Percentiles rank a stretch among this genome's conserved stretches.
Conservation (phyloP, 2,888 invertebrate genomes). For the Drosophila pegasa region DNA sequence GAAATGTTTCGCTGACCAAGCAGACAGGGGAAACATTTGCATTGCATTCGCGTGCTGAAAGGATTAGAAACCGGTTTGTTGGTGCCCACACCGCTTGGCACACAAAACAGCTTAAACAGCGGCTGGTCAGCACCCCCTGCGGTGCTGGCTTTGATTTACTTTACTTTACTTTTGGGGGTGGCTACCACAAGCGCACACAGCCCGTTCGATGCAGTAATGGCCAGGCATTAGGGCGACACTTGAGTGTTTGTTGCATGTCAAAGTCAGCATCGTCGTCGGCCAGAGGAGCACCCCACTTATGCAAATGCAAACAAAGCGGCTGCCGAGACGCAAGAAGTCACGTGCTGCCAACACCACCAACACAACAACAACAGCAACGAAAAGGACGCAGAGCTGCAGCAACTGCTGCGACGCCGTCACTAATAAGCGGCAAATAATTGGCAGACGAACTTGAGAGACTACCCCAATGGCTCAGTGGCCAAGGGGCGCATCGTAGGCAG, state of each 20-base stretch:
- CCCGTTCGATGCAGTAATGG: conserved; percentile 53
- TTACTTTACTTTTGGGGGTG: conserved; percentile 66
- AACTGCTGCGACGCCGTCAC: conserved; percentile 44
- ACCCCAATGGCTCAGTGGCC: conserved; percentile 66
- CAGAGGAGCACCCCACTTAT: conserved; percentile 41
- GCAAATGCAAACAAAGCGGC: conserved; percentile 71
- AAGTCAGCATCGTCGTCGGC: conserved; percentile 48
- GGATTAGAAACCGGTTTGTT: conserved; percentile 71
- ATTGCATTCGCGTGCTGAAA: conserved; percentile 64
- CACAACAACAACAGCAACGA: conserved; percentile 11
- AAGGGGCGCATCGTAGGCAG: conserved; percentile 35
- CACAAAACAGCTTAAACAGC: conserved; percentile 58
- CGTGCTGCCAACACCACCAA: conserved; percentile 67
- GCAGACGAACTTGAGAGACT: conserved; percentile 79
- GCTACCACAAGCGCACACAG: conserved; percentile 34
- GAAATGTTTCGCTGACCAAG: conserved; percentile 51
- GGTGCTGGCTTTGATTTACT: conserved; percentile 62
- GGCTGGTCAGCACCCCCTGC: conserved; percentile 57
- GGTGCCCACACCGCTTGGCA: conserved; percentile 32
- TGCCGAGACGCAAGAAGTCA: conserved; percentile 70
- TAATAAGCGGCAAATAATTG: conserved; percentile 80
- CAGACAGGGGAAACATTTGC: conserved; percentile 27
- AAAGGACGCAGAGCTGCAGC: conserved; percentile 18
- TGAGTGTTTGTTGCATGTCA: conserved; percentile 69
- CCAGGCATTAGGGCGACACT: conserved; percentile 74